These are phyloP conservation scores for Choloepus hoffmanni DNA, from an alignment of 2,113 vertebrate genomes.

Conservation along the genomic window DNA sequence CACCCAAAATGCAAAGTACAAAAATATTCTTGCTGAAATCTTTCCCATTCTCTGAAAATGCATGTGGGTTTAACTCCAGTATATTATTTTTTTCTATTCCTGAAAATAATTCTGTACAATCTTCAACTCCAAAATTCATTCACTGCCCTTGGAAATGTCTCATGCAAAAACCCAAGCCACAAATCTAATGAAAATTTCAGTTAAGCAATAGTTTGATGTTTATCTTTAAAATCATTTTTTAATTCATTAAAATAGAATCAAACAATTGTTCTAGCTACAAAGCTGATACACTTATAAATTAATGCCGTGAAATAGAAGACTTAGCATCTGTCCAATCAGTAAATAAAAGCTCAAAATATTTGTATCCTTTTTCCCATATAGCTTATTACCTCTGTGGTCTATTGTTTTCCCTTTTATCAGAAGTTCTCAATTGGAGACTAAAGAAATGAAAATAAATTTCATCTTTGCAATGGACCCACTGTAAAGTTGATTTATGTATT, in stretches of 20 bases:
- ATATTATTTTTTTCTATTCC: neutral
- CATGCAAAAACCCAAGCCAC: neutral
- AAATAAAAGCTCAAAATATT: neutral
- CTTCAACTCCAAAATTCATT: neutral
- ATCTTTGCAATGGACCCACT: neutral
- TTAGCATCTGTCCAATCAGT: neutral
- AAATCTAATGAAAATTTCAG: neutral
- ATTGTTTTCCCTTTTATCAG: neutral
- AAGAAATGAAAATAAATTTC: neutral
- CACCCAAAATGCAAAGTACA: neutral
- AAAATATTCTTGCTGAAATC: neutral
- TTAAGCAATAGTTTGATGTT: neutral
- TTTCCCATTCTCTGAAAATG: neutral
- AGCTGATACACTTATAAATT: neutral
- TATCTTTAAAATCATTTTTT: neutral
- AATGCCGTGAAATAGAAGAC: neutral
- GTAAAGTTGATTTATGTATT: neutral
- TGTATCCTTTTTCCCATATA: neutral
- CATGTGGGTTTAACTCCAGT: neutral
- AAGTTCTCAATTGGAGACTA: neutral
- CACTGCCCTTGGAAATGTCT: neutral
- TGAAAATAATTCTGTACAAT: neutral
- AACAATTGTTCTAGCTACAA: too few relatives aligned
- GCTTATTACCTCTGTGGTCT: neutral
- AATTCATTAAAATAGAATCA: too few relatives aligned